phyloP scores from a whole-genome alignment of 2,113 vertebrate genomes.

The Hypanus sabinus region DNA sequence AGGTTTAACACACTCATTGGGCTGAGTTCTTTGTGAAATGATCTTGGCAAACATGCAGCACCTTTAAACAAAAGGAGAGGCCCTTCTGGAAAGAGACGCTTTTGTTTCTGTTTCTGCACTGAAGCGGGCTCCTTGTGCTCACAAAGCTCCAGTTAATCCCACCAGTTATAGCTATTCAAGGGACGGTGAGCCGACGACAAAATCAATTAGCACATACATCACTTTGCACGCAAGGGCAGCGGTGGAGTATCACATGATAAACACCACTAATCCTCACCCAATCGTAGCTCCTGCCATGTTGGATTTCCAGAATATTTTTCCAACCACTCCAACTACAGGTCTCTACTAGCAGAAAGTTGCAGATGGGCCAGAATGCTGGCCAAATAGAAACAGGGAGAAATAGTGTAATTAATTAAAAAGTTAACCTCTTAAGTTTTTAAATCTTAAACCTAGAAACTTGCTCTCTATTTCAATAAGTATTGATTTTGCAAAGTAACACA shows the following conservation, averaged over 20 bases:
- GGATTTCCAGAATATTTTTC: not conserved
- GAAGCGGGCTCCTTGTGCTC: not conserved
- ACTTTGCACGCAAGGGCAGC: not conserved
- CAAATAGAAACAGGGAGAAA: not conserved
- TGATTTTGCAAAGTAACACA: no score
- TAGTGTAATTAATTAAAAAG: not conserved
- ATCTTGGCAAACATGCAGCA: slow-evolving; percentile 19
- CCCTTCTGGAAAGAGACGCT: slow-evolving; percentile 1
- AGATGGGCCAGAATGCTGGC: not conserved
- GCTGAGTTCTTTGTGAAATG: not conserved
- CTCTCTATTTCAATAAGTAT: no score
- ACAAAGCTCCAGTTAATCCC: slow-evolving; percentile 27
- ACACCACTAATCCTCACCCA: slow-evolving; percentile 3
- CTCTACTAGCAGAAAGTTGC: not conserved
- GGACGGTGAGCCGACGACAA: not conserved
- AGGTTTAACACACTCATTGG: not conserved
- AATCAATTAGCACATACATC: not conserved
- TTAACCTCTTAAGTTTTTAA: not conserved
- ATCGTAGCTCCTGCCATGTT: not conserved
- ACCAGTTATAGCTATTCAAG: slow-evolving; percentile 24
- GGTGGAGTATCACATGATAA: slow-evolving; percentile 10
- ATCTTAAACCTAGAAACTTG: not conserved
- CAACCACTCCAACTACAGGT: not conserved
- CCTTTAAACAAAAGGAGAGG: slow-evolving; percentile 9
- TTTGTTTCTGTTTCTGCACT: slow-evolving; percentile 14